Conservation (phyloP, 2,113 vertebrate species). For the Spermophilus dauricus region DNA sequence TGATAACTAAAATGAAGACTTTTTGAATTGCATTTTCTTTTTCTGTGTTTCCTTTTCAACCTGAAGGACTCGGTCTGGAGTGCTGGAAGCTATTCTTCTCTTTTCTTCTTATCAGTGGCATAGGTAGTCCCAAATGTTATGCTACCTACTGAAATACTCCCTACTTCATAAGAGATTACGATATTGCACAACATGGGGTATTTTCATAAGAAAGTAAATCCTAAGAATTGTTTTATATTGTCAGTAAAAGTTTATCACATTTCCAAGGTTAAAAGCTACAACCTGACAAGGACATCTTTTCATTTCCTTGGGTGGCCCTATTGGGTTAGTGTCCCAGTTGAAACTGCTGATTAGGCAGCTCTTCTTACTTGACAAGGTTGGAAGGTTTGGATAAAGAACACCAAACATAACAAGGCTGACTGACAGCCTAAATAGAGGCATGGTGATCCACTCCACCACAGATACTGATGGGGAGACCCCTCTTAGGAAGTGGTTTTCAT, state of each 20-base stretch:
- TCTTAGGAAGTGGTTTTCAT: neutral
- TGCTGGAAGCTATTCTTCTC: neutral
- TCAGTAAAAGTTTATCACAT: neutral
- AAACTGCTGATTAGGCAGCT: neutral
- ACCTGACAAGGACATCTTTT: neutral
- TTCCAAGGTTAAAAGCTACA: neutral
- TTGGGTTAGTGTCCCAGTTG: neutral
- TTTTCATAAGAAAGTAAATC: neutral
- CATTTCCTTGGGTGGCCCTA: neutral
- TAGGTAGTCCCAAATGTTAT: neutral
- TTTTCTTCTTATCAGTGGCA: neutral
- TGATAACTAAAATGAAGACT: constrained; percentile 45
- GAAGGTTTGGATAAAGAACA: neutral
- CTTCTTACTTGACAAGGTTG: constrained; percentile 16
- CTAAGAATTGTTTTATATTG: neutral
- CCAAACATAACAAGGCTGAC: neutral
- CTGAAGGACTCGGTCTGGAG: neutral
- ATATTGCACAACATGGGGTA: neutral
- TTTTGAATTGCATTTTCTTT: constrained; percentile 18
- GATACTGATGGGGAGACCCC: neutral
- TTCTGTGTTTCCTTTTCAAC: constrained; percentile 9
- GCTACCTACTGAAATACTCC: neutral
- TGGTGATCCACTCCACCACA: neutral
- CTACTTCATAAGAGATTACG: constrained; percentile 24
- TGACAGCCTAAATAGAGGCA: neutral